Base-by-base conservation (phyloP, 2,888 invertebrate species). In the Leptinotarsa haldemani region DNA sequence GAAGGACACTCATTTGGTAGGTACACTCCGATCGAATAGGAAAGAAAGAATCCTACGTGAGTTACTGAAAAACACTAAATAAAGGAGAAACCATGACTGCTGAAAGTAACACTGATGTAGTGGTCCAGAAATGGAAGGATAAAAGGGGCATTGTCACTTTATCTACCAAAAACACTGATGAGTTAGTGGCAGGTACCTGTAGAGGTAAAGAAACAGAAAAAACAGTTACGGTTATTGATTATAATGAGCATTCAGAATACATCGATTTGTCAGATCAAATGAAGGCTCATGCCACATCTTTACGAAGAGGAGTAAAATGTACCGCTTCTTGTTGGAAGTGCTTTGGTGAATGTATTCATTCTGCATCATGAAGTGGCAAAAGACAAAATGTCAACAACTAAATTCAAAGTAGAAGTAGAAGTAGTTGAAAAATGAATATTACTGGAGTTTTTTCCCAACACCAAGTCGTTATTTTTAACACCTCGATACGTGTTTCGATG, bases 251-350 rank as follows among this genome's bases (percentile, higher is more conserved):
- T 64, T 82, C 83, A 76, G 48, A 77, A 16, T 81, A 77, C 69
- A 81, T 85, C 53, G 80, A 84, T 73, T 46, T 81, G 25, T 83
- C 82, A 4, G 81, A 85, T 65, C 84, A 84, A 75, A 79, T 81
- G 70, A 79, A 80, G 58, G 58, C 80, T 25, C 79, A 81, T 65
- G 71, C 74, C 58, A 77, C 81, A 52, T 78, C 81, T 63, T 75
- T 83, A 40, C 71, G 82, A 58, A 81, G 78, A 75, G 79, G 80
- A 47, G 70, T 82, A 4, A 82, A 82, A 73, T 84, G 84, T 83
- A 83, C 65, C 65, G 78, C 63, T 81, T 20, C 73, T 83, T 58
- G 22, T 79, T 30, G 81, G 78, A 18, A 74, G 75, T 30, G 70
- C 77, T 12, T 61, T 79, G 25, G 79, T 82, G 72, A 82, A 82